These are phyloP conservation scores for Scolopax bukidnonensis DNA, from an alignment of 2,797 vertebrate genomes.

Conservation along the genomic window DNA sequence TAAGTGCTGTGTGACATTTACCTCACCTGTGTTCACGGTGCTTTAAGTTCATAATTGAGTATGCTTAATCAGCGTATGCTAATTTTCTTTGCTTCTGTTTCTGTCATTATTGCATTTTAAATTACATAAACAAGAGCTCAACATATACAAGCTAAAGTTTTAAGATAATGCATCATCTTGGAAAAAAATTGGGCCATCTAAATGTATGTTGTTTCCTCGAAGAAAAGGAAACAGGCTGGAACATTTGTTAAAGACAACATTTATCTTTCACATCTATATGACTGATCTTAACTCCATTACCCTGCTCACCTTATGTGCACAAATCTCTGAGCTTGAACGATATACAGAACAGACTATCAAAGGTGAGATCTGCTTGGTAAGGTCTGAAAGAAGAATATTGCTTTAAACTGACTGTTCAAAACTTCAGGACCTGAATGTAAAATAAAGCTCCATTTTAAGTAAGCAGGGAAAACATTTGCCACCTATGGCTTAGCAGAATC, in stretches of 20 bases:
- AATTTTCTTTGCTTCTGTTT: constrained; percentile 14
- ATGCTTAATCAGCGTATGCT: background rate
- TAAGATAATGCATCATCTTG: background rate
- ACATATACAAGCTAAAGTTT: background rate
- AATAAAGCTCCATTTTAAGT: constrained; percentile 27
- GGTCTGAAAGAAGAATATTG: constrained; percentile 1
- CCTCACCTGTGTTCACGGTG: background rate
- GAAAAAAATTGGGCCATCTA: background rate
- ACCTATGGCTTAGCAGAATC: background rate
- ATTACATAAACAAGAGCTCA: background rate
- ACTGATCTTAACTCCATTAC: constrained; percentile 45
- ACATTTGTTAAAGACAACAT: constrained; percentile 1
- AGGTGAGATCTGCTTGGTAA: constrained; percentile 13
- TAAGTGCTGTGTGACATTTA: constrained; percentile 11
- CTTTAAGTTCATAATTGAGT: constrained; percentile 35
- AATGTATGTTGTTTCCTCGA: background rate
- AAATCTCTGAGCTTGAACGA: constrained; percentile 27
- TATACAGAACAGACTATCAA: constrained; percentile 1
- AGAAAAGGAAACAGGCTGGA: background rate
- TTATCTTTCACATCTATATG: constrained; percentile 40
- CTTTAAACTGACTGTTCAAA: constrained; percentile 15
- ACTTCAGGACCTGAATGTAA: background rate
- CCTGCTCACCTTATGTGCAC: background rate
- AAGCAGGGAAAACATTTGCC: background rate
- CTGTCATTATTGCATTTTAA: constrained; percentile 13